Conservation (phyloP, 1,140 invertebrate genomes). For the Rhagoletis zephyria region DNA sequence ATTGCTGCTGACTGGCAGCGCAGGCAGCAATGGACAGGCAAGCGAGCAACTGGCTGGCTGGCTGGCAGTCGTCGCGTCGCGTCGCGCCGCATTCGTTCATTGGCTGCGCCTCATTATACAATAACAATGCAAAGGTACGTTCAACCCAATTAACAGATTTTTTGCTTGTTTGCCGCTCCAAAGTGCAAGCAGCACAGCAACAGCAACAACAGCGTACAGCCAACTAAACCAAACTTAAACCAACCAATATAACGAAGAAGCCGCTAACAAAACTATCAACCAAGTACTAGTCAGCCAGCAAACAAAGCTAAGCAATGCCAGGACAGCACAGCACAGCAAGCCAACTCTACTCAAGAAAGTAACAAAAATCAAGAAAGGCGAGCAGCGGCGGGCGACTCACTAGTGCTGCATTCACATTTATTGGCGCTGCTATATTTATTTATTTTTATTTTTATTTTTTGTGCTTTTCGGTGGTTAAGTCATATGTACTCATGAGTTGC, state of each 20-base stretch:
- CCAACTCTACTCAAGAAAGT: neutral
- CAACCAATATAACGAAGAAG: slow-evolving; percentile 26
- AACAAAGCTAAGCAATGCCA: slow-evolving; percentile 13
- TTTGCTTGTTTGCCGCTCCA: slow-evolving; percentile 54
- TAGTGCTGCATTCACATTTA: slow-evolving; percentile 49
- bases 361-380: slow-evolving; percentile 38
- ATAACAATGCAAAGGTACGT: slow-evolving; percentile 55
- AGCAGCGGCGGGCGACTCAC: neutral
- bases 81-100: neutral
- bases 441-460: neutral
- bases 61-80: neutral
- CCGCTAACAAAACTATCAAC: neutral
- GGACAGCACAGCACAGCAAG: neutral
- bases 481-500: slow-evolving; percentile 22
- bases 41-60: neutral
- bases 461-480: neutral
- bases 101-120: slow-evolving; percentile 52
- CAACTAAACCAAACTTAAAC: neutral
- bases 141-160: slow-evolving; percentile 58
- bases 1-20: neutral
- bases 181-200: slow-evolving; percentile 39
- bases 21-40: neutral
- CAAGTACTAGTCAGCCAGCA: neutral
- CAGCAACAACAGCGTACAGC: slow-evolving; percentile 9
- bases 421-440: slow-evolving; percentile 32